Conservation (phyloP, 2,113 vertebrate species). For the Balaenoptera acutorostrata region DNA sequence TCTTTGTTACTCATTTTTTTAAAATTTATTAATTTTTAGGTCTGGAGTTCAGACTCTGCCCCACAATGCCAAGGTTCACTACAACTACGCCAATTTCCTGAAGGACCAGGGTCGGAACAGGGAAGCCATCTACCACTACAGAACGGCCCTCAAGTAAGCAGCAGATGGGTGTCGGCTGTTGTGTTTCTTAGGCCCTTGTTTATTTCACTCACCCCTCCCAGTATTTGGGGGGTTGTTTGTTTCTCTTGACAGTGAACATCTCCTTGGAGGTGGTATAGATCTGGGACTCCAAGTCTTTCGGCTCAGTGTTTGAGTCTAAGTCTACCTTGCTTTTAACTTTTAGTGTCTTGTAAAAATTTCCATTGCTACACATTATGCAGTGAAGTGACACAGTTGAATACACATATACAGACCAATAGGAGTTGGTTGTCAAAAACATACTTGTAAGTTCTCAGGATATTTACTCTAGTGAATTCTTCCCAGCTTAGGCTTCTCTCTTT, state of each 20-base stretch:
- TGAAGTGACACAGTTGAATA: slow-evolving; percentile 36
- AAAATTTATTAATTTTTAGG: slow-evolving; percentile 73
- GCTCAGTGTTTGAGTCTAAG: not conserved
- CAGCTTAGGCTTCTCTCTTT: not conserved
- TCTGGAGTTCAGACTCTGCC: slow-evolving; percentile 97
- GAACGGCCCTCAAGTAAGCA: slow-evolving; percentile 88
- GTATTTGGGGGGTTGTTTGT: fast-evolving
- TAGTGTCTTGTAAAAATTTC: slow-evolving; percentile 36
- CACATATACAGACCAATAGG: slow-evolving; percentile 18
- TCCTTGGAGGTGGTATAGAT: not conserved
- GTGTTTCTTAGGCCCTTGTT: fast-evolving
- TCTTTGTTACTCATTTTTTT: not conserved
- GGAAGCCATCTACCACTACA: slow-evolving; percentile 95
- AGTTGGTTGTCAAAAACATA: slow-evolving; percentile 66
- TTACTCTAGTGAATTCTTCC: slow-evolving; percentile 63
- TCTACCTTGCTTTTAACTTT: slow-evolving; percentile 29
- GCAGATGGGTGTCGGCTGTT: fast-evolving
- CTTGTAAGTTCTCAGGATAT: slow-evolving; percentile 54
- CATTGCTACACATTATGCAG: not conserved
- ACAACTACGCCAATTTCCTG: slow-evolving; percentile 98
- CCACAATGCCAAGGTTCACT: slow-evolving; percentile 98
- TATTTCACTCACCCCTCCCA: fast-evolving
- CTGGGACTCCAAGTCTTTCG: not conserved
- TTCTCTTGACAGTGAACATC: not conserved
- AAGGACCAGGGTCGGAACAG: slow-evolving; percentile 90